Conservation (phyloP, 2,113 vertebrate genomes). For the Lepidothrix coronata region DNA sequence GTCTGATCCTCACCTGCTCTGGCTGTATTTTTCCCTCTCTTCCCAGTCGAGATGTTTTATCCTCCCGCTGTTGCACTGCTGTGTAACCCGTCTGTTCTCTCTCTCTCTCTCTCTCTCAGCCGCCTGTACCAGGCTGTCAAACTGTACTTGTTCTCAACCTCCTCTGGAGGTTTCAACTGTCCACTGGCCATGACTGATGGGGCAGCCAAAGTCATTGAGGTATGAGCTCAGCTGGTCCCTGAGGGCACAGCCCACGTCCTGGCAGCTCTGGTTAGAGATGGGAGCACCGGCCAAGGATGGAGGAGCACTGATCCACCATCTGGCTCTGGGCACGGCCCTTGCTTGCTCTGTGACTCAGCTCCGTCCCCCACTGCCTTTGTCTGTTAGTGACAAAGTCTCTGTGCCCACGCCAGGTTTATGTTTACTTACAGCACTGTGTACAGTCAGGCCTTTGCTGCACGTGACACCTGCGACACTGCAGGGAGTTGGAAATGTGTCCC, state of each 20-base stretch:
- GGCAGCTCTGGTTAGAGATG: not conserved
- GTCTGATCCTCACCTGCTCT: not conserved
- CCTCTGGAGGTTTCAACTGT: conserved; percentile 78
- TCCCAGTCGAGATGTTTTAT: not conserved
- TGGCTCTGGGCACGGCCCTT: not conserved
- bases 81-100: not conserved
- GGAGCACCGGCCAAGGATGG: not conserved
- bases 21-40: not conserved
- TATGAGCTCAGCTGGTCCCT: conserved; percentile 18
- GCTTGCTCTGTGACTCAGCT: not conserved
- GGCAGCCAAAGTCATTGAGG: conserved; percentile 88
- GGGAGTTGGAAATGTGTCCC: not conserved
- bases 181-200: conserved; percentile 90
- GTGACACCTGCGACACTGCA: not conserved
- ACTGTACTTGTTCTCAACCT: conserved; percentile 80
- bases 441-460: not conserved
- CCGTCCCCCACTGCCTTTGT: not conserved
- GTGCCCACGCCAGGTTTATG: not conserved
- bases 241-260: not conserved
- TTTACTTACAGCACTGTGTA: not conserved
- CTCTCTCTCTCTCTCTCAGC: conserved; percentile 57
- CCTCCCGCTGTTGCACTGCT: not conserved
- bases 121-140: conserved; percentile 86
- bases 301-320: not conserved
- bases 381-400: not conserved